Conservation (phyloP, 1,140 invertebrate genomes). For the Ooceraea biroi region DNA sequence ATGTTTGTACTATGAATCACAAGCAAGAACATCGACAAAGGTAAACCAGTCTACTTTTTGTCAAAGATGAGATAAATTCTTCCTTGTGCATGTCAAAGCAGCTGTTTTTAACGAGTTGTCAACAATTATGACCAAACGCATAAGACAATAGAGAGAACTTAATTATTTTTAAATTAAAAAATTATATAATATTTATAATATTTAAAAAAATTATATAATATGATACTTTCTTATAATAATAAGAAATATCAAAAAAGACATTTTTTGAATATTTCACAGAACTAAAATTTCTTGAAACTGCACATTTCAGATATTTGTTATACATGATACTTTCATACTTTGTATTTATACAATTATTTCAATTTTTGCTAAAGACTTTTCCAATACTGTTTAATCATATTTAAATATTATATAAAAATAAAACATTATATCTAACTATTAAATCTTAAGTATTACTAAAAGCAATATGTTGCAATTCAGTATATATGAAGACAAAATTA, state of each 20-base stretch:
- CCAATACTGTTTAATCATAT: no score
- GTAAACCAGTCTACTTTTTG: constrained; percentile 31
- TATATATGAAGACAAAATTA: constrained; percentile 22
- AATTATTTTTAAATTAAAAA: no score
- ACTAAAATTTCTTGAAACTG: not conserved
- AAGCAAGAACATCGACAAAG: not conserved
- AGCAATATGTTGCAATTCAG: not conserved
- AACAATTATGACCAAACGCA: no score
- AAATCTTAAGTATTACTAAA: not conserved
- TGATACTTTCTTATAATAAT: not conserved
- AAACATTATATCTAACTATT: not conserved
- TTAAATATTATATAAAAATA: no score
- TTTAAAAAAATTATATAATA: not conserved
- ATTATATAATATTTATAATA: not conserved
- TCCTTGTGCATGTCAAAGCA: constrained; percentile 1
- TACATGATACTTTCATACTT: not conserved
- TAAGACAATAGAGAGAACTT: no score
- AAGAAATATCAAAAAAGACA: not conserved
- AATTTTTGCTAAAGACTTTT: not conserved
- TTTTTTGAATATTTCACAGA: not conserved
- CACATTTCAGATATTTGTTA: not conserved
- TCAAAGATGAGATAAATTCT: constrained; percentile 22
- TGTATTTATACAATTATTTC: not conserved
- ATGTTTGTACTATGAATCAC: constrained; percentile 44
- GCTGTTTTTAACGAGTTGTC: not conserved